Base-by-base conservation (phyloP, 2,113 vertebrate genomes). In the Noctilio leporinus region DNA sequence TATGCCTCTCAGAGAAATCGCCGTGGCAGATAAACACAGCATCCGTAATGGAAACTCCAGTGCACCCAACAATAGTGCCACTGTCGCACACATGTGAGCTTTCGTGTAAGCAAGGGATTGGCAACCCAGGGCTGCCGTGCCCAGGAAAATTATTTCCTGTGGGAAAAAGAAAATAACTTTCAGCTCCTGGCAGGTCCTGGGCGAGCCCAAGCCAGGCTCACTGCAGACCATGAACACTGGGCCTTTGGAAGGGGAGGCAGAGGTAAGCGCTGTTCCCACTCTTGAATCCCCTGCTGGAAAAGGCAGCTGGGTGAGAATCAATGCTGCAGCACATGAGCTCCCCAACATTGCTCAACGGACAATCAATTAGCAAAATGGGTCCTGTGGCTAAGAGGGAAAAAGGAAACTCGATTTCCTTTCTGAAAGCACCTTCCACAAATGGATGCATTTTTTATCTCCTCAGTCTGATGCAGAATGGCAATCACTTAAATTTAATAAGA, bases 61-160 rank as follows among this genome's bases (percentile, higher is more conserved):
- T 22, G 28, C 4, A 2, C 30, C n/a, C 65, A 94, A 96, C 95
- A 96, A 95, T 69, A 88, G 76, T 59, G 84, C 75, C 78, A 93
- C 94, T 94, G 95, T 96, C 96, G 84, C 94, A 87, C 49, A 57
- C 24, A 3, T 7, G 59, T 26, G 84, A 89, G 88, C 40, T 86
- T 96, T 82, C 10, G 0, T 47, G 95, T 95, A 90, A 88, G 82
- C 82, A 57, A 92, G 89, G 86, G 94, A 86, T 77, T 94, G 95
- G 92, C 87, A 96, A 90, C 81, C 22, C 24, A 30, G 62, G 55
- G 81, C 84, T 92, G 95, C 87, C 45, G 0, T 86, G 92, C 96
- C 96, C 85, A 88, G 81, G 92, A 86, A 97, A 96, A 97, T 93
- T 89, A 93, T 90, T 93, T 95, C 96, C 95, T 96, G 85, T 95